Evolutionary conservation across 2,797 vertebrate genomes (phyloP), one percentile per base, ranked within the genome.

Genomic region (Cynodonichthys magdalenae): DNA sequence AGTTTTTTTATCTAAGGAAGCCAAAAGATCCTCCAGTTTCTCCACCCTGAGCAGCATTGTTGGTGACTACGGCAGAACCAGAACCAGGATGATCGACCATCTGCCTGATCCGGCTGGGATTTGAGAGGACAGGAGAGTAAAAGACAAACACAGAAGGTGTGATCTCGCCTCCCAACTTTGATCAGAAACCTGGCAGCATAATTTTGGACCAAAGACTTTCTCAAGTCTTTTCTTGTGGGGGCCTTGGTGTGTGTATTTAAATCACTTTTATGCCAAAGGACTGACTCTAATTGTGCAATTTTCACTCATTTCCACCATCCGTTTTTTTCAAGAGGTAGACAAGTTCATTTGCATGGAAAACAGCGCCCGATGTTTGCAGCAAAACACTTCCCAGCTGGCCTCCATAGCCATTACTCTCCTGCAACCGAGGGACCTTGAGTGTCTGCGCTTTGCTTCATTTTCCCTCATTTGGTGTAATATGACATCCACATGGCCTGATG

Each of bases 401-500:
- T 70, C 51, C 29, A 28, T 24, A 18, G 63, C 71, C 76, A 82
- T 85, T 73, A 75, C 69, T 60, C 69, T 77, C 49, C 67, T 31
- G 77, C 64, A 64, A 64, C 72, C 19, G 20, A 28, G 71, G 71
- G 65, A 79, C 74, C 71, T 74, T 28, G 59, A 85, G 72, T 31
- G 74, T 67, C 48, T 28, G 20, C 4, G 63, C 68, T 59, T 53
- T 73, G 64, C 79, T 66, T 80, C 64, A 75, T 86, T 85, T 80
- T 51, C 49, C 60, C 74, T 80, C 79, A 77, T 86, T 88, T 79
- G 64, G 24, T 45, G 41, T 81, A 81, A 86, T 80, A 19, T 59
- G 79, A 79, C 75, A 81, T 76, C 71, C 65, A 17, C 63, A 67
- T 70, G 78, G 69, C 50, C 63, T 48, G 74, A 76, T 71, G 80